Base-by-base conservation (phyloP, 92 coral and sea anemone species). In the Siderastrea radians region DNA sequence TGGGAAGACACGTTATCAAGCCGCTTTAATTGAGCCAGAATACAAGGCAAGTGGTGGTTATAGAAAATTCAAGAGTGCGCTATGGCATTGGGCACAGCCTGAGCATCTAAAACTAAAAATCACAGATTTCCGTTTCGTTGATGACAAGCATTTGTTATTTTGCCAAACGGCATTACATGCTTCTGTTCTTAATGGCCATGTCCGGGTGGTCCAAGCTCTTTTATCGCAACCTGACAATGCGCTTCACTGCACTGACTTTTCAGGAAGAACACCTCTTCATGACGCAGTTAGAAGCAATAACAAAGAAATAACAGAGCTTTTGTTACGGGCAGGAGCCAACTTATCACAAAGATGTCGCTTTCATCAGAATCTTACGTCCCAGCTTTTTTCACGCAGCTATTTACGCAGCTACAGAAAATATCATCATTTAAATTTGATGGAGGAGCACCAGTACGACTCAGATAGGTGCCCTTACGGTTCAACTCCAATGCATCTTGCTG, bases 131-230 rank as follows among this genome's bases (percentile, higher is more conserved):
- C 49, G n/a, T n/a, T 75, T 87, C 13, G 14, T 84, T 1, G 74
- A 87, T 50, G 92, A 91, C 7, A 46, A 75, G 17, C 93, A 90
- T 43, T 48, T 49, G 59, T 55, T 84, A 59, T 72, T 85, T 45
- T 94, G 98, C 64, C 89, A 92, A 74, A 94, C 95, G 19, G 98
- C 95, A 7, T 84, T 94, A 7, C 98, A 94, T 47, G 89, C 85
- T 38, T 93, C 98, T 44, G 93, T 94, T 2, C 62, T 85, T 3
- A 64, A 58, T 1, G 74, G 86, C 17, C 85, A 83, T 68, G 14
- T 45, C 6, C 74, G 62, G 1, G 87, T 92, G 13, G 66, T 68
- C n/a, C 60, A 80, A 53, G 38, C 72, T 53, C 78, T 94, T 1
- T 77, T 94, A 43, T 69, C 72, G 11, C 73, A 12, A 26, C 84